Base-by-base conservation (phyloP, 2,888 invertebrate genomes). In the Drosophila limbata region DNA sequence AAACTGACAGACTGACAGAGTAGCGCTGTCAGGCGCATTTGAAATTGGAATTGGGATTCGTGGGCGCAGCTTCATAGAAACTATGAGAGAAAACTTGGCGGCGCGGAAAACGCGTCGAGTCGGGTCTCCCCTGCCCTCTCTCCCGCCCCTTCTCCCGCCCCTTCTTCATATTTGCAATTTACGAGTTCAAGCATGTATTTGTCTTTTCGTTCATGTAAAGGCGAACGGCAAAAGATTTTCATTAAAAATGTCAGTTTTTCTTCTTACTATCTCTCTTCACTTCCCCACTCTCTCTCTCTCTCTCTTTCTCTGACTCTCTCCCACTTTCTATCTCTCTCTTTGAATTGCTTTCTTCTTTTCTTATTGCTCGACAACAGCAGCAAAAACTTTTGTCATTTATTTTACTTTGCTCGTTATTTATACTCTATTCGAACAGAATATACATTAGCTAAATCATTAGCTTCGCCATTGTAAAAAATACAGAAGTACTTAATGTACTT, bases 21-120 rank as follows among this genome's bases (percentile, higher is more conserved):
- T 85, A 85, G 69, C 81, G 80, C 84, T 85, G 85, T 88, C 88
- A 88, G 76, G 66, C 84, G 74, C 88, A 88, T 85, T 56, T 85
- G 86, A 85, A 88, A 88, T 85, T 86, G 86, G 84, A 84, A 85
- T 88, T 80, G 61, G 73, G 53, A 57, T 69, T 77, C 68, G 68
- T 66, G 56, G 51, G 55, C 47, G 59, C 51, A 13, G 69, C 53
- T 39, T 63, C 67, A 73, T 77, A 48, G 66, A 73, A 77, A 77
- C 60, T 37, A 60, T 52, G 37, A 50, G 53, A 55, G 35, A 33
- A 45, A 40, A 56, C 15, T 52, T 60, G 59, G 65, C 37, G 75
- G 69, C 84, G 62, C 79, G 59, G 67, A 85, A 85, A 85, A 85
- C 61, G 72, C 71, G 55, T 68, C 59, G 19, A 37, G 15, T 45